Evolutionary conservation across 1,140 invertebrate species (phyloP), one percentile per base, ranked within the genome.

Genomic region (Temnothorax longispinosus): DNA sequence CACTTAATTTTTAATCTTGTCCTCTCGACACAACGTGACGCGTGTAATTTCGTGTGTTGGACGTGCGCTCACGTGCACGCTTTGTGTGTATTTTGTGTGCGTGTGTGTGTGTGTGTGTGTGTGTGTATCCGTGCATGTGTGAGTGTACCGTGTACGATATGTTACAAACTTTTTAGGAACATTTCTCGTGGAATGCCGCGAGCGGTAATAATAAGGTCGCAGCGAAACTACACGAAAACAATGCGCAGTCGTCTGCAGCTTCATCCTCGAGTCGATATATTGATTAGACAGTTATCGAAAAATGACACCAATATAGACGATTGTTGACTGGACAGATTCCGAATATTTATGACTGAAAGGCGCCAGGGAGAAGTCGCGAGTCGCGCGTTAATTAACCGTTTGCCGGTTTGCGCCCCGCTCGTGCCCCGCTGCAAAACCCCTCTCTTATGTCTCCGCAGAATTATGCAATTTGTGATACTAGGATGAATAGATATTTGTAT

Each of bases 121-220:
- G 82, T 94, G 93, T 27, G 10, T 47, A 50, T 81, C 47, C 47
- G 35, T 82, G 58, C n/a, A 41, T 87, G 56, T 85, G 32, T 60
- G 35, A 54, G 69, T 86, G 88, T 44, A 50, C 47, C 76, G 86
- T 67, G 62, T 58, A 52, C 54, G 85, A 95, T 95, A 95, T 95
- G 94, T 95, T 95, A 95, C 94, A 95, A 95, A 94, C 89, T 95
- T 94, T 93, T 94, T 95, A 95, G 94, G 94, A 95, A 94, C 94
- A 94, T 94, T 94, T 94, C 92, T 92, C 93, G 93, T 93, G 92
- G 92, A 93, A 93, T 91, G 78, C 89, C 91, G 92, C 93, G 93
- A 94, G 90, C 92, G 90, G 88, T 91, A 86, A 67, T 82, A 77
- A 78, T 89, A 87, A 90, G 90, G 50, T 92, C 92, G 91, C 91